Base-by-base conservation (phyloP, 2,113 vertebrate species). In the Phalacrocorax brasilianus region DNA sequence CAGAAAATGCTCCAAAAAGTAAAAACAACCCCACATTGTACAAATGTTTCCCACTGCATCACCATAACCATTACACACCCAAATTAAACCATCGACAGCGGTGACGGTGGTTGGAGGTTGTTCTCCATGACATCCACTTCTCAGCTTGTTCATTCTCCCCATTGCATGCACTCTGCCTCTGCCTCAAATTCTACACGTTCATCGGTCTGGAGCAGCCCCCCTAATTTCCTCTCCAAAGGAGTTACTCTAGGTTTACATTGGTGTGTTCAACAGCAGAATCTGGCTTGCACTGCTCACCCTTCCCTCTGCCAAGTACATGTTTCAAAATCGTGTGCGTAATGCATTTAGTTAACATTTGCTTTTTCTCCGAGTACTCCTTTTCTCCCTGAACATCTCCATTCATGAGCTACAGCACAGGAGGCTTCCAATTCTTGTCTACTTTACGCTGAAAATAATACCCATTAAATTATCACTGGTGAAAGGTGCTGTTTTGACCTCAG, bases 1-100 rank as follows among this genome's bases (percentile, higher is more conserved):
- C 76, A 86, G 89, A 98, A 98, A 97, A 97, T 32, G 71, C 96
- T 97, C 58, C 84, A 79, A 16, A 96, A 96, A 97, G 92, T 47
- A 42, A 86, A 96, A 97, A 97, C 90, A 97, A 79, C 92, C 50
- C 62, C 85, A 68, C 66, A 50, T 66, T 26, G n/a, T 89, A 87
- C 87, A 55, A 97, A 72, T 24, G 74, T 76, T 97, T 97, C 96
- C 96, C 95, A 74, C 92, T 95, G 80, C 94, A 90, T 96, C 89
- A 95, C 95, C 66, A 26, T 52, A 84, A 87, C 71, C 72, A 55
- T 88, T 89, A 95, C 74, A 76, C 94, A 49, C 66, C 50, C 50
- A 62, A 55, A 91, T 89, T 28, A 79, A 97, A 88, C 32, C 74
- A 88, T 63, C 14, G 2, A 30, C 52, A 12, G 76, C 3, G 1